phyloP scores from a whole-genome alignment of 1,140 invertebrate species.

The Lethocerus indicus region DNA sequence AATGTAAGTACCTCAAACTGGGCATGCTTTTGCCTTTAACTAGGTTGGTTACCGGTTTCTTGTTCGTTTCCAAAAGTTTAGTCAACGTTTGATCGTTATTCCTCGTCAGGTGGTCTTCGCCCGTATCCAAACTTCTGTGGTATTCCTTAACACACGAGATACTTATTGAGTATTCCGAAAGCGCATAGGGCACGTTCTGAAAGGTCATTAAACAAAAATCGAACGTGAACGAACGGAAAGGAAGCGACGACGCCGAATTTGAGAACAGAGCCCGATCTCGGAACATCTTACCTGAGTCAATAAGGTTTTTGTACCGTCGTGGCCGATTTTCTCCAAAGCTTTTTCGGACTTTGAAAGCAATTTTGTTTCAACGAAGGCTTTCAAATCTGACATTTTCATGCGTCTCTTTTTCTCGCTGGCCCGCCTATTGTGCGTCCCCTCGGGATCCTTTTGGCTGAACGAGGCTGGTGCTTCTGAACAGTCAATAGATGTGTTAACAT shows the following conservation, averaged over 20 bases:
- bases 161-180: too few species aligned
- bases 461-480: conserved; percentile 26
- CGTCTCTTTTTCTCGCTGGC: conserved; percentile 61
- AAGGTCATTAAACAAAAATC: too few species aligned
- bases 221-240: too few species aligned
- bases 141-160: conserved; percentile 58
- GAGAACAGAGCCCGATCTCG: background rate
- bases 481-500: conserved; percentile 1
- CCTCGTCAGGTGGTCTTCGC: conserved; percentile 44
- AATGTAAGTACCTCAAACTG: conserved; percentile 55
- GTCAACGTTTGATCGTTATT: conserved; percentile 46
- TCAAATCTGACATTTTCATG: conserved; percentile 79
- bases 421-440: conserved; percentile 38
- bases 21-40: conserved; percentile 92
- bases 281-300: conserved; percentile 1
- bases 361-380: conserved; percentile 80
- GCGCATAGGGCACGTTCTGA: too few species aligned
- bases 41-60: conserved; percentile 40
- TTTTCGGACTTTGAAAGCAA: conserved; percentile 80
- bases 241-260: background rate
- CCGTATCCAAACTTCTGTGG: conserved; percentile 59
- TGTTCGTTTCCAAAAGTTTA: conserved; percentile 32
- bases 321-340: conserved; percentile 73
- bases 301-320: conserved; percentile 40
- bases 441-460: conserved; percentile 24